Base-by-base conservation (phyloP, 2,113 vertebrate genomes). In the Xiphorhynchus elegans region DNA sequence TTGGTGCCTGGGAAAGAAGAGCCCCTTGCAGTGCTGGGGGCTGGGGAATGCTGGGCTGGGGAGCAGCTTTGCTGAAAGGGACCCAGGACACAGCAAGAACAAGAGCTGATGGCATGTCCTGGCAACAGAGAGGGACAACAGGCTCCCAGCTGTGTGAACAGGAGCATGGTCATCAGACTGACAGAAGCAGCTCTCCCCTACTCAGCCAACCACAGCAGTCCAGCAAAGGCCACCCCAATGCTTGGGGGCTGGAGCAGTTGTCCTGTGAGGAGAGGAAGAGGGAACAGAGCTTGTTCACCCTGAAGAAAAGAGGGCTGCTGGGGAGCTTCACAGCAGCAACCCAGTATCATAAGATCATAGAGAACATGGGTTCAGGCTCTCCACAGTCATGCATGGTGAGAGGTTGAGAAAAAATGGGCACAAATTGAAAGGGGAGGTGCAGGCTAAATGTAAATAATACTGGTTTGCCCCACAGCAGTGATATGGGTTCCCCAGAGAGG, bases 91-190 rank as follows among this genome's bases (percentile, higher is more conserved):
- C n/a, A 18, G 33, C 26, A 33, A 63, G 42, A 70, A 8, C 26
- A 24, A 42, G 31, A 46, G 49, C 11, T 13, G 5, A 29, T 8
- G 28, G 33, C 0, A 1, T 13, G 11, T 18, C 23, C 26, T 25
- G 39, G 52, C 31, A 56, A 56, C 47, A 52, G n/a, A 64, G 39
- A 12, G 44, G 50, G 39, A 40, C 67, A 78, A 14, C 40, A 60
- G 40, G 26, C 33, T 63, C 37, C 6, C 2, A 31, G 31, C n/a
- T 42, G 21, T 17, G 7, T 17, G 35, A 49, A 24, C 0, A 0
- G 37, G 50, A 53, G 21, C 8, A 8, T 6, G 29, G 31, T 42
- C 47, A 49, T 47, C 26, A 33, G 20, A 59, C 24, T 0, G 3
- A 47, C 9, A 50, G 60, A 46, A 73, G 35, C 35, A 56, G 33